phyloP scores from a whole-genome alignment of 30 jellyfish, hydroid and myxozoan genomes.

The Phacellophora camtschatica region DNA sequence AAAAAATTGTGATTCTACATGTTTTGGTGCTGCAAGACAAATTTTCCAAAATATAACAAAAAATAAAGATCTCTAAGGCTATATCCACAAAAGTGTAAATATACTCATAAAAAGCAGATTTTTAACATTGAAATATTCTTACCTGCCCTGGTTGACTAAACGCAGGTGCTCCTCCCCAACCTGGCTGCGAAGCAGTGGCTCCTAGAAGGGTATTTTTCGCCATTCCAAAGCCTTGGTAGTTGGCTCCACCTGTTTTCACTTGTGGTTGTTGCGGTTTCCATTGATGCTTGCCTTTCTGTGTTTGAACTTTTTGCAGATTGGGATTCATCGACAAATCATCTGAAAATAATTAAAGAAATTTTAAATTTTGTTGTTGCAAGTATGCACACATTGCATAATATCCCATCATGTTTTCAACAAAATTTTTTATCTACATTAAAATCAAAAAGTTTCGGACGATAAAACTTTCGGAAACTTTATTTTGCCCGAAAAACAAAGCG shows the following conservation, averaged over 20 bases:
- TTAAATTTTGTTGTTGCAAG: neutral
- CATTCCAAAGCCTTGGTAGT: conserved; percentile 57
- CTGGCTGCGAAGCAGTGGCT: conserved; percentile 20
- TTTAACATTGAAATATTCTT: neutral
- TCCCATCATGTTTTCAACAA: no score
- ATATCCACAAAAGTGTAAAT: no score
- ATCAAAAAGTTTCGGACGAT: no score
- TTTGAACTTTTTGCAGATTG: conserved; percentile 66
- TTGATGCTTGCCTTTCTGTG: conserved; percentile 83
- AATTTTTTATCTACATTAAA: no score
- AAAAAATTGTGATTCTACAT: no score
- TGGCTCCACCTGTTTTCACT: conserved; percentile 90
- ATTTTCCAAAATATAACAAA: no score
- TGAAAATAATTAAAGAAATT: neutral
- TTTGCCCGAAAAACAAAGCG: no score
- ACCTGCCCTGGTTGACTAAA: conserved; percentile 52
- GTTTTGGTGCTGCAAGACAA: no score
- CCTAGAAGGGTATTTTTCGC: conserved; percentile 85
- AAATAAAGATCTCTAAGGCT: no score
- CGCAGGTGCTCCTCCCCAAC: conserved; percentile 58
- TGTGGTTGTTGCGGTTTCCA: conserved; percentile 87
- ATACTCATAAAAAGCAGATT: no score
- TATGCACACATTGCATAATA: no score
- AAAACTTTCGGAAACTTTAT: no score
- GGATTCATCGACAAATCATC: conserved; percentile 80